Evolutionary conservation across 2,797 vertebrate species (phyloP).

Genomic region (Hylomyscus alleni): DNA sequence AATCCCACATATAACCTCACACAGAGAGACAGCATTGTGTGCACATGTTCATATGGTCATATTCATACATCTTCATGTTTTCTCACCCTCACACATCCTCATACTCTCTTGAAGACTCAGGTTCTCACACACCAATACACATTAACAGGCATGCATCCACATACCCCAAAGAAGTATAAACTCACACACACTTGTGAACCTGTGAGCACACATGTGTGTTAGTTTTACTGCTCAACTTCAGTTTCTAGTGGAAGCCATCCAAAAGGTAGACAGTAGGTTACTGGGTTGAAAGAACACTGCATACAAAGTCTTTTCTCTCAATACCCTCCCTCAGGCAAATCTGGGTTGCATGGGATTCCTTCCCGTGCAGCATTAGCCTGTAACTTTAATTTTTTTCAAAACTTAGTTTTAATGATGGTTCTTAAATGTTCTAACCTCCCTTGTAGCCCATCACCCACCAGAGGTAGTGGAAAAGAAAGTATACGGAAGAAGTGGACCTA

Average conservation of each 20-base stretch:
- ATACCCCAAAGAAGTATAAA: not conserved
- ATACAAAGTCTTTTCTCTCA: not conserved
- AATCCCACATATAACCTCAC: not conserved
- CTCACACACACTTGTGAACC: not conserved
- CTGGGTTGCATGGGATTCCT: not conserved
- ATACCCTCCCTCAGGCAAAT: constrained; percentile 10
- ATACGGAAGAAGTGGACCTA: not conserved
- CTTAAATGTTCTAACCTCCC: not conserved
- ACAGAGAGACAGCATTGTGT: not conserved
- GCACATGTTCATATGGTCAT: not conserved
- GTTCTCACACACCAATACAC: not conserved
- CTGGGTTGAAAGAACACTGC: not conserved
- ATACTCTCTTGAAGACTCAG: not conserved
- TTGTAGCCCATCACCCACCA: not conserved
- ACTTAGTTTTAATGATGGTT: not conserved
- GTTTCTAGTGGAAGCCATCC: not conserved
- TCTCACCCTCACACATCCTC: not conserved
- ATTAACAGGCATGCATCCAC: not conserved
- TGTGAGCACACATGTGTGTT: not conserved
- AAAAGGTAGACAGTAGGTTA: not conserved
- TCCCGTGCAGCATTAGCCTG: not conserved
- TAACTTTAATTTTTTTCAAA: not conserved
- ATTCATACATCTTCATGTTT: not conserved
- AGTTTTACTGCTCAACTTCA: constrained; percentile 22
- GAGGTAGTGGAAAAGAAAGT: not conserved